phyloP scores from a whole-genome alignment of 23 tunicate genomes.

The Ascidia mentula region DNA sequence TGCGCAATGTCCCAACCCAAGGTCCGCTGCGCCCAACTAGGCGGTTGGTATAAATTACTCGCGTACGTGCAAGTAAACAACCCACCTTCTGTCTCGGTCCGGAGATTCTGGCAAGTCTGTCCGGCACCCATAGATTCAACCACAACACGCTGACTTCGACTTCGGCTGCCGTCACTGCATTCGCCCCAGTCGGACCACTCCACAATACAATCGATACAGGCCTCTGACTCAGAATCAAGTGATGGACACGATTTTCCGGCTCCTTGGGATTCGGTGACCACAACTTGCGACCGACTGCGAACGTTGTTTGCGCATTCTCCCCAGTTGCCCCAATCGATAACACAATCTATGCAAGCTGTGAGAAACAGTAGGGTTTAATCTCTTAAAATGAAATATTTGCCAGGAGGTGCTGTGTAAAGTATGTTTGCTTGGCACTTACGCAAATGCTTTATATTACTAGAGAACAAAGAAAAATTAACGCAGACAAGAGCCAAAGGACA shows the following conservation, averaged over 20 bases:
- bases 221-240: conserved; percentile 27
- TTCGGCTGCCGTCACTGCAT: conserved; percentile 29
- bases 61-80: too few species aligned
- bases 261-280: conserved; percentile 31
- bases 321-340: conserved; percentile 74
- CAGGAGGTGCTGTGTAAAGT: too few species aligned
- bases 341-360: conserved; percentile 72
- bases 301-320: conserved; percentile 50
- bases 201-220: conserved; percentile 36
- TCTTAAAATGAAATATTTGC: too few species aligned
- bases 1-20: not conserved
- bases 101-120: conserved; percentile 41
- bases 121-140: conserved; percentile 54
- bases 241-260: conserved; percentile 55
- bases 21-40: not conserved
- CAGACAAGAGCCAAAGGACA: too few species aligned
- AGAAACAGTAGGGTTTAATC: not conserved
- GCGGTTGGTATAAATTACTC: too few species aligned
- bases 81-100: conserved; percentile 43
- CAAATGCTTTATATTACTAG: too few species aligned
- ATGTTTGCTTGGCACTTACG: too few species aligned
- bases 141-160: conserved; percentile 21
- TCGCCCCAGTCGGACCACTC: conserved; percentile 50
- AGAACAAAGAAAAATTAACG: too few species aligned
- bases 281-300: conserved; percentile 31